Conservation (phyloP, 2,888 invertebrate species). For the Timema podura region DNA sequence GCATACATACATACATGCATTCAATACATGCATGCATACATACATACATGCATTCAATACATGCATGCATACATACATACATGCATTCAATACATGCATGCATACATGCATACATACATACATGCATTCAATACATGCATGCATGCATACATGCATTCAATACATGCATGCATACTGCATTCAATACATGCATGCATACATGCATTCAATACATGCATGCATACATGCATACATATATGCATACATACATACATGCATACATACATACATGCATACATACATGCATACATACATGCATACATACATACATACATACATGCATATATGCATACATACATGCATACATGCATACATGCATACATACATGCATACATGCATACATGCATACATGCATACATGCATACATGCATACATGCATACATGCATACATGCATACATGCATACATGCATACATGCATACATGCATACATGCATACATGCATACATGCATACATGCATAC, state of each 20-base stretch:
- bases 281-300: not conserved
- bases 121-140: not conserved
- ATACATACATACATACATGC: slow-evolving; percentile 10
- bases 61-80: not conserved
- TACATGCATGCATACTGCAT: not conserved
- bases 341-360: not conserved
- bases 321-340: slow-evolving; percentile 8
- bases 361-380: slow-evolving; percentile 12
- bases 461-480: not conserved
- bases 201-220: not conserved
- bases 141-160: slow-evolving; percentile 1
- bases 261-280: slow-evolving; percentile 17
- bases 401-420: not conserved
- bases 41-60: not conserved
- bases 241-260: slow-evolving; percentile 4
- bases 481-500: too few species aligned
- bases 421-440: not conserved
- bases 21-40: not conserved
- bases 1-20: too few species aligned
- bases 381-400: not conserved
- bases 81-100: not conserved
- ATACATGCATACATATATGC: slow-evolving; percentile 10
- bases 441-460: not conserved
- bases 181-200: not conserved
- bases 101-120: slow-evolving; percentile 12